Base-by-base conservation (phyloP, 2,797 vertebrate species). In the Enteromius trimaculatus region DNA sequence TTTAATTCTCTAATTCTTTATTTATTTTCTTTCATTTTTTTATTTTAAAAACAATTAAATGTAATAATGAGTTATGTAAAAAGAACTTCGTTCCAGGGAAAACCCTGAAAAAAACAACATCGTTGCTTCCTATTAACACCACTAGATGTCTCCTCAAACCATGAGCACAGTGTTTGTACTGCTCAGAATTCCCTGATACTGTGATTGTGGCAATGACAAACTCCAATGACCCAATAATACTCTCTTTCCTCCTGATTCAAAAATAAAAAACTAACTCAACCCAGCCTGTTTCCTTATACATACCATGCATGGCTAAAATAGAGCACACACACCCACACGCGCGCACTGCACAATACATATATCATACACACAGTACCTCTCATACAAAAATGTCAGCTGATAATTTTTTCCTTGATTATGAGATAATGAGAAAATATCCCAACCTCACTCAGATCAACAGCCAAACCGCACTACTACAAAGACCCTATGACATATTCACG, bases 81-180 rank as follows among this genome's bases (percentile, higher is more conserved):
- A 26, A 42, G 0, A 77, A 60, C n/a, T 47, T 47, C 0, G 42
- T 21, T 26, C 8, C 68, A 16, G 62, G 74, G 26, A 14, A 55
- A 37, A 37, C 23, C 3, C 23, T 79, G 11, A 14, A 82, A 82
- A 81, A 80, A 60, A 64, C 11, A 71, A 77, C 80, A 9, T 58
- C 55, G 71, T 62, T 82, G 49, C 84, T 86, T 80, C 80, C 21
- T 58, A 29, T 42, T 68, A 85, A 74, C 79, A 79, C 87, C 86
- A 87, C 86, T 74, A 84, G 88, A 79, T 84, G 88, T 78, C 82
- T 47, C 76, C 76, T 83, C 71, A 78, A 64, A 77, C 84, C 77
- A 84, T 13, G 47, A 76, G 51, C 70, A 69, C 17, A 34, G 29
- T 53, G 11, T 26, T 80, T 37, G n/a, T 70, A 39, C 72, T 75